Conservation (phyloP, 92 coral and sea anemone genomes). For the Zoanthus gigantus region DNA sequence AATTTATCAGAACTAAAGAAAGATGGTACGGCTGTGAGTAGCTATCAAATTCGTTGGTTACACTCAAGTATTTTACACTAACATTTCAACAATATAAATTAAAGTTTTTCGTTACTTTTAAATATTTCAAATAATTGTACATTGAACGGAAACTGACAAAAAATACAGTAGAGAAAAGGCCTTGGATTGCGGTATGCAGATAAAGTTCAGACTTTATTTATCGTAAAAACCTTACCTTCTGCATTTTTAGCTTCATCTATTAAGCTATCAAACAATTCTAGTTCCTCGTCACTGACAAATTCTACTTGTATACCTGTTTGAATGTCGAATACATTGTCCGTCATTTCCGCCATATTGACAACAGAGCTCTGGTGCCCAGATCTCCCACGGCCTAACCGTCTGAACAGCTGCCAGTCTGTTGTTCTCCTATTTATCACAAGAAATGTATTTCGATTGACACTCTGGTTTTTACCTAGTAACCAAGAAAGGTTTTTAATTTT, state of each 20-base stretch:
- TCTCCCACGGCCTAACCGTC: not conserved
- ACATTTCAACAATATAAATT: too few species aligned
- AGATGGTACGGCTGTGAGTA: too few species aligned
- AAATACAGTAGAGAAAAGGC: too few species aligned
- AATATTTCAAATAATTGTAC: too few species aligned
- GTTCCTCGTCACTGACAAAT: conserved; percentile 67
- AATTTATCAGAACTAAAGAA: too few species aligned
- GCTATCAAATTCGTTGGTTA: too few species aligned
- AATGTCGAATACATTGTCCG: conserved; percentile 11
- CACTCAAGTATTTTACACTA: too few species aligned
- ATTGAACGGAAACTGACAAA: too few species aligned
- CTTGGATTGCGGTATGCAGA: too few species aligned
- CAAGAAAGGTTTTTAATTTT: not conserved
- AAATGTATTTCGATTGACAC: not conserved
- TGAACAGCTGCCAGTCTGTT: not conserved
- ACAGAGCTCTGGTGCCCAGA: conserved; percentile 5
- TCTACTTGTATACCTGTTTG: conserved; percentile 58
- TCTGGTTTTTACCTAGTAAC: not conserved
- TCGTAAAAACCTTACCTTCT: not conserved
- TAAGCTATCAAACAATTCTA: conserved; percentile 47
- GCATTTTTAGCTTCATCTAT: conserved; percentile 29
- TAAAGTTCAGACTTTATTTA: not conserved
- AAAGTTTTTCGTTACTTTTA: too few species aligned
- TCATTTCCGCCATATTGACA: conserved; percentile 27
- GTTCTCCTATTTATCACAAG: too few species aligned